Base-by-base conservation (phyloP, 2,888 invertebrate species). In the Oscheius sp. region DNA sequence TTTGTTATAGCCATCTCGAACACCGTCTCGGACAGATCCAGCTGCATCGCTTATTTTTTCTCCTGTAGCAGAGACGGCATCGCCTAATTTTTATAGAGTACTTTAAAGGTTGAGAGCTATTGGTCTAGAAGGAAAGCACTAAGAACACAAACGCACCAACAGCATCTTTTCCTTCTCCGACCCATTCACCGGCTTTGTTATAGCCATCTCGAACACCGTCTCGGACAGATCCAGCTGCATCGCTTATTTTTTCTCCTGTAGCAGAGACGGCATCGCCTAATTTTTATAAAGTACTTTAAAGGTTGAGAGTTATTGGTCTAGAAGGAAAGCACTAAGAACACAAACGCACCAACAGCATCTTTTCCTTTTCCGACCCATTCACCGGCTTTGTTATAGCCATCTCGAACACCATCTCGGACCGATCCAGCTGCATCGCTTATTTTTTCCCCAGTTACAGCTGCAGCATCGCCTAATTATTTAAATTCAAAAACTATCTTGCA, bases 381-480 rank as follows among this genome's bases (percentile, higher is more conserved):
- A 17, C 34, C 33, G 27, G 25, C 52, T 39, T 48, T 39, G 50
- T 48, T 15, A 20, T 29, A 33, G 39, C 37, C 65, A 48, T 27
- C 61, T 25, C 23, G n/a, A 27, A 29, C 69, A 29, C 69, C 67
- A n/a, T 67, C 58, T 25, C 29, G 25, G 23, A 42, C 17, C 25
- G 39, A 29, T 15, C 33, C 61, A 4, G 72, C 72, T 45, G 68
- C 69, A 50, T 72, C 72, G 0, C 33, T 69, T 3, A 69, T 72
- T 12, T 58, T 66, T 3, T 37, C 45, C 25, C 61, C 61, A 29
- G 61, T 45, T 23, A 12, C 31, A 15, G 23, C 23, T 10, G 61
- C 61, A 20, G 55, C 33, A n/a, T 55, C 55, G 6, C 55, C 55
- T 33, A 53, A 37, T 37, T 10, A 37, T 37, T 48, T 17, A 10